Evolutionary conservation across 2,888 invertebrate genomes (phyloP), one percentile per base, ranked within the genome.

Genomic region (Spisula solida): DNA sequence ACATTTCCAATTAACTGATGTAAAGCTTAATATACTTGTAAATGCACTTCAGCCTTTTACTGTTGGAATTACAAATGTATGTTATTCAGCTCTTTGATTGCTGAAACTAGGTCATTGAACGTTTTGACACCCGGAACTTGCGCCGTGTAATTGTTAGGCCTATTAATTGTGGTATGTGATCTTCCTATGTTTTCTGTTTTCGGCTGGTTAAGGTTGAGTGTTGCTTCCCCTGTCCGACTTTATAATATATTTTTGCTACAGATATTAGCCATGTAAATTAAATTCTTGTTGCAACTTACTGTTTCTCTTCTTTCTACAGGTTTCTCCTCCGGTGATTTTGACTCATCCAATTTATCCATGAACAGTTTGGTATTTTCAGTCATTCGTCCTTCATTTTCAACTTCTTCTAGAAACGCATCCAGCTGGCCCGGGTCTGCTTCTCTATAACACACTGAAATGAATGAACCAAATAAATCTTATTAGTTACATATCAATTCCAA

Each of bases 371-470:
- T 94, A 18, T 94, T 94, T 48, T 94, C 94, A 12, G 94, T 94
- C 92, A 95, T 92, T n/a, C 94, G 85, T 0, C 95, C 95, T 70
- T 93, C 94, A 48, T 93, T 90, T 86, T 93, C 92, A 25, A 96
- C 92, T 85, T 95, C 95, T 55, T 94, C 94, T 60, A 93, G 90
- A 89, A 95, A 95, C 10, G 93, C 94, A 29, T 94, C 94, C 31
- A 95, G 87, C 89, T 95, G 95, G 31, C 92, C 94, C 0, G 84
- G 87, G 8, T 91, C 92, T 0, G 94, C 91, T 82, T 95, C 95
- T 1, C 93, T 92, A 88, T 95, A 95, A 88, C 96, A 96, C 29
- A 95, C 95, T 95, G 92, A 18, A 94, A 80, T 18, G 18, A 75
- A 34, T 51, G 18, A 41, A 31, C n/a, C 8, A 85, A 41, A 75